Percentiles rank a stretch among this genome's conserved stretches.
phyloP scores from a whole-genome alignment of 2,888 invertebrate species.

The Atherix ibis region DNA sequence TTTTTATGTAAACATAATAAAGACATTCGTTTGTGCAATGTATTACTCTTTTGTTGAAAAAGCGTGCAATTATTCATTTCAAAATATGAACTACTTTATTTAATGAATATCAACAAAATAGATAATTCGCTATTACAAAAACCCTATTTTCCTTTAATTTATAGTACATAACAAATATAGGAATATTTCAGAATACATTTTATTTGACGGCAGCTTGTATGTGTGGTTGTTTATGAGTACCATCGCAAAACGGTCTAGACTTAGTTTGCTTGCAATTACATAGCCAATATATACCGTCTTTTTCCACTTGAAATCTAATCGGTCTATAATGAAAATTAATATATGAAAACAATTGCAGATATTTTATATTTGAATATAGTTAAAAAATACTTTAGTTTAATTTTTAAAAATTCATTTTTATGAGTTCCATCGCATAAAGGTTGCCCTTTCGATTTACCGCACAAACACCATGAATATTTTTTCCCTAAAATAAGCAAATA shows the following conservation, averaged over 20 bases:
- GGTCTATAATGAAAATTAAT: slow-evolving; percentile 41
- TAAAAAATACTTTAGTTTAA: slow-evolving; percentile 48
- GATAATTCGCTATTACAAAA: too few relatives aligned
- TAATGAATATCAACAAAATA: too few relatives aligned
- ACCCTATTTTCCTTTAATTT: too few relatives aligned
- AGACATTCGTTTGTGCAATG: too few relatives aligned
- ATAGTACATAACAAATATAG: too few relatives aligned
- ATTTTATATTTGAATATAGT: too few relatives aligned
- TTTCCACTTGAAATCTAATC: slow-evolving; percentile 63
- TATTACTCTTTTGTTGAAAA: too few relatives aligned
- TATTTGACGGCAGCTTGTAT: slow-evolving; percentile 42
- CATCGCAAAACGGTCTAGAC: slow-evolving; percentile 93
- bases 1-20: too few relatives aligned
- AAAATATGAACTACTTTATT: too few relatives aligned
- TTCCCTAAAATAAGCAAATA: slow-evolving; percentile 36
- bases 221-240: slow-evolving; percentile 65
- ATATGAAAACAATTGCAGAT: too few relatives aligned
- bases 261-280: slow-evolving; percentile 95
- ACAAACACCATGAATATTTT: slow-evolving; percentile 81
- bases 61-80: too few relatives aligned
- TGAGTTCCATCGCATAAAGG: slow-evolving; percentile 94
- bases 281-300: slow-evolving; percentile 88
- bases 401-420: slow-evolving; percentile 54
- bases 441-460: slow-evolving; percentile 82
- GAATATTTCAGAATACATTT: too few relatives aligned